phyloP scores from a whole-genome alignment of 2,888 invertebrate genomes.

The Gisinianus flammeolus region DNA sequence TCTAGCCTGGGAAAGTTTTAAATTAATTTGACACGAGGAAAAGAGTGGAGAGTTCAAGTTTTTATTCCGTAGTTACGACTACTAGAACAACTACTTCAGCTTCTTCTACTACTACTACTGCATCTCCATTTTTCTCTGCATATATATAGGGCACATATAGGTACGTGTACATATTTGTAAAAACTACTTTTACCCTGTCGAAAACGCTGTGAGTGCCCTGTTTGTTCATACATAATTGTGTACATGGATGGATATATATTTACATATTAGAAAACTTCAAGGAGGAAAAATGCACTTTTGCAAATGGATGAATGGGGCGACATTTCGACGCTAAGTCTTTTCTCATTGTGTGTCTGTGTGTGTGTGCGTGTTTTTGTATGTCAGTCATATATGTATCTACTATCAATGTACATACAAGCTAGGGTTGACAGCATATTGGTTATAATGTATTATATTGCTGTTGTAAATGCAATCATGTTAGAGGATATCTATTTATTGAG shows the following conservation, averaged over 20 bases:
- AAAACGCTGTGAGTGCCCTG: no score
- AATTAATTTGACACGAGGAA: conserved; percentile 57
- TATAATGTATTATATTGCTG: no score
- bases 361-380: no score
- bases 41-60: conserved; percentile 55
- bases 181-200: background rate
- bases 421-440: no score
- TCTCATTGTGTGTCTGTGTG: background rate
- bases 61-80: conserved; percentile 42
- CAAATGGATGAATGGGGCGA: background rate
- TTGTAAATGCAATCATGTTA: conserved; percentile 15
- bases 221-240: no score
- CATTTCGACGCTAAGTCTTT: background rate
- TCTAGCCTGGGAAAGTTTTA: conserved; percentile 53
- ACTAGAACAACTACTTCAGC: background rate
- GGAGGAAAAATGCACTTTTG: background rate
- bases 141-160: background rate
- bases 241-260: background rate
- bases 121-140: no score
- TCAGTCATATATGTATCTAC: no score
- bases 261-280: background rate
- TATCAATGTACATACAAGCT: no score
- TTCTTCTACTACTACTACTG: no score
- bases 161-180: background rate
- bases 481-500: conserved; percentile 12